A percentile compares a stretch with the other conserved stretches of the same genome.
These are phyloP conservation scores for Drosophila testacea DNA, from an alignment of 2,888 invertebrate genomes.

Conservation along the genomic window DNA sequence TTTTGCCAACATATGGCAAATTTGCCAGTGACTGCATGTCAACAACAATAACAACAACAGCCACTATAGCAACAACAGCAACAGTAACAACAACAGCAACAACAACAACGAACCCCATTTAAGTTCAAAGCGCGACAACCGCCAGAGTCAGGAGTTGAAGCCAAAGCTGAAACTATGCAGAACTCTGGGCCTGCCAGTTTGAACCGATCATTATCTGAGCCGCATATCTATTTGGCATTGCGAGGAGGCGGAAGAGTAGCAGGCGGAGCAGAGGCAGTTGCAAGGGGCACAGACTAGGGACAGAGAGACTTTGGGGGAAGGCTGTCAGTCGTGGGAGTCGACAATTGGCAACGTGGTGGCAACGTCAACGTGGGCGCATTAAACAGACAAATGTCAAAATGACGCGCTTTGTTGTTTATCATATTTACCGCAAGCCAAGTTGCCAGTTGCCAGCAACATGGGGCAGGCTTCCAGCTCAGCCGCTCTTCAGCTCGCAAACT, in stretches of 20 bases:
- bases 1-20: slow-evolving; percentile 76
- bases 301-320: not conserved
- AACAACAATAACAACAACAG: slow-evolving; percentile 28
- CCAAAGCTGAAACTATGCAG: slow-evolving; percentile 22
- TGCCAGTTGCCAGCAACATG: slow-evolving; percentile 5
- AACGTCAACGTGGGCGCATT: slow-evolving; percentile 71
- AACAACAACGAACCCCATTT: slow-evolving; percentile 65
- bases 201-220: slow-evolving; percentile 70
- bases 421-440: slow-evolving; percentile 75
- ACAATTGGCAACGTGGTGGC: slow-evolving; percentile 62
- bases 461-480: slow-evolving; percentile 2
- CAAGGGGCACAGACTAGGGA: not conserved
- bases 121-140: slow-evolving; percentile 80
- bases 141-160: slow-evolving; percentile 47
- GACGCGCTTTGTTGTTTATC: slow-evolving; percentile 82
- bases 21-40: slow-evolving; percentile 66
- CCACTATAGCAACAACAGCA: slow-evolving; percentile 12
- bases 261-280: not conserved
- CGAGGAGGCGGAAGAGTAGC: slow-evolving; percentile 13
- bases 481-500: slow-evolving; percentile 17
- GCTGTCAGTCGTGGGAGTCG: slow-evolving; percentile 73
- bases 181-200: slow-evolving; percentile 34
- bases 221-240: slow-evolving; percentile 73
- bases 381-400: slow-evolving; percentile 79
- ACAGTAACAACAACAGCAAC: slow-evolving; percentile 36